Evolutionary conservation across 1,140 invertebrate species (phyloP), one percentile per base, ranked within the genome.

Genomic region (Sitodiplosis mosellana): DNA sequence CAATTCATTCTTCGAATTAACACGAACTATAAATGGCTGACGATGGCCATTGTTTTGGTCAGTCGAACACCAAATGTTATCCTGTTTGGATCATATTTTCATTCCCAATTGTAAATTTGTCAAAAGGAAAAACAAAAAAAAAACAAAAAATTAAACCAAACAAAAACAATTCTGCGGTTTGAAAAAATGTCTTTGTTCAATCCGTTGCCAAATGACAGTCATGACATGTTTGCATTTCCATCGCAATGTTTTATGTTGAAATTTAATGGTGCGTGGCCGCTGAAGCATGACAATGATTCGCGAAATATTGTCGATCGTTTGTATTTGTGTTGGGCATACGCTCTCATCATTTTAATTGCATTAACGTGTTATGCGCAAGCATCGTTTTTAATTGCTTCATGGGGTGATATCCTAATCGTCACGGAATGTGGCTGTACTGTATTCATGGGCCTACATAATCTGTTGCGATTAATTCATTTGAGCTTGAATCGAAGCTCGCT

Each of bases 351-450:
- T 4, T 56, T 55, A 14, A 60, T 63, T 36, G 55, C 56, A 17
- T 51, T 63, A 38, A 63, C 61, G 10, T 61, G 63, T 8, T 51
- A 48, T 19, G 63, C 54, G 48, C 61, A 62, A 45, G 55, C 56
- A 0, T 52, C 53, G 4, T 62, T 60, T 51, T 44, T 63, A 34
- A 14, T 56, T 1, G 52, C 48, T n/a, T 46, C 59, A 20, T 48
- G 61, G 10, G 54, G 53, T 10, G 55, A 63, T 52, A 63, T 63
- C 19, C 55, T 60, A 34, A 58, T 58, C 48, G 57, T 56, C 0
- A 61, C 61, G 11, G 61, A 63, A 46, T 63, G 59, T 48, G 61
- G 61, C 40, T 63, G 60, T 41, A 59, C 60, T 2, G 63, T 61
- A 7, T 58, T 63, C 20, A 63, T 63, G 61, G 61, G 61, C 2